These are phyloP conservation scores for Pteronotus mesoamericanus DNA, from an alignment of 2,797 vertebrate genomes.

Conservation along the genomic window DNA sequence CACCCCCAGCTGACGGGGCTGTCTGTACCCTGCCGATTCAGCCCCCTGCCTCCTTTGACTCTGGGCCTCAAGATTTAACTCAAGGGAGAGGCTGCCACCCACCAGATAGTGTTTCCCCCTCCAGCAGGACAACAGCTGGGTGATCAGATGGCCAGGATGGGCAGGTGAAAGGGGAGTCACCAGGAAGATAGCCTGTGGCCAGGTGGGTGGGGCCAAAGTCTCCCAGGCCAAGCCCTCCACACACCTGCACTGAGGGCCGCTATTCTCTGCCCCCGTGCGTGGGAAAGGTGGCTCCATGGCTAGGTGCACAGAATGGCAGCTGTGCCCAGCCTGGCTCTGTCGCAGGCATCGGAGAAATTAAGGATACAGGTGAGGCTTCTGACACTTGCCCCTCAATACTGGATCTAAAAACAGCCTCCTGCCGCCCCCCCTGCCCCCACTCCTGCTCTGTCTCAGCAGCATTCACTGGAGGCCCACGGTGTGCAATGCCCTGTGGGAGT, in stretches of 20 bases:
- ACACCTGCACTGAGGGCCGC: background rate
- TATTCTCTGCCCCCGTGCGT: background rate
- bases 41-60: background rate
- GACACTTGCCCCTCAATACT: background rate
- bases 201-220: background rate
- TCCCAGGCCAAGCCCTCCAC: background rate
- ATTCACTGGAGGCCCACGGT: no score
- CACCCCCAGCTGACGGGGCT: rapidly evolving
- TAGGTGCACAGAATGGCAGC: background rate
- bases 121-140: background rate
- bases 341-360: background rate
- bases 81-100: background rate
- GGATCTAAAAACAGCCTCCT: background rate
- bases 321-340: background rate
- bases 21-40: background rate
- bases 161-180: background rate
- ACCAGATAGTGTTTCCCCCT: background rate
- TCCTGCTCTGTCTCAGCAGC: background rate
- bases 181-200: background rate
- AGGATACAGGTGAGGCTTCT: background rate
- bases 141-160: background rate
- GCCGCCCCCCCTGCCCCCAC: no score
- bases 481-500: background rate
- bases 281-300: background rate
- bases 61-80: background rate